Evolutionary conservation across 2,113 vertebrate species (phyloP).

Genomic region (Melanostigma gelatinosum): DNA sequence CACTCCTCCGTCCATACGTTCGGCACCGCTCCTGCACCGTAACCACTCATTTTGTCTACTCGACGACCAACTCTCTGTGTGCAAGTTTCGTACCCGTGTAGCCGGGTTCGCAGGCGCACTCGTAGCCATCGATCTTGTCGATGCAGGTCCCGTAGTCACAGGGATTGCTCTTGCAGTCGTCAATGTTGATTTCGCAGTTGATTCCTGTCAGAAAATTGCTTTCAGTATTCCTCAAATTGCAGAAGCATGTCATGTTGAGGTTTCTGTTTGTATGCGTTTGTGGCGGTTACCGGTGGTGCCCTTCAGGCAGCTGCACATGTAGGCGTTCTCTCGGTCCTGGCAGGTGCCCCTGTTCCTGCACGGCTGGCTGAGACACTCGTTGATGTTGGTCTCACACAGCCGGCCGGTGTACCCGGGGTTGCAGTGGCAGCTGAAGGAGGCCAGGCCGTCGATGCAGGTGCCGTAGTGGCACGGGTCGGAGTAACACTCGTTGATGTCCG

Average conservation of each 20-base stretch:
- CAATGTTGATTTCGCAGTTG: constrained; percentile 94
- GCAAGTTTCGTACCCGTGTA: constrained; percentile 87
- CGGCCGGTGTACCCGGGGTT: constrained; percentile 89
- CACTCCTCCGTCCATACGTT: constrained; percentile 19
- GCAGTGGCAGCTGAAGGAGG: constrained; percentile 91
- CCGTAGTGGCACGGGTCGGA: constrained; percentile 94
- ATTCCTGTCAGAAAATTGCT: constrained; percentile 78
- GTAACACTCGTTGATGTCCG: constrained; percentile 89
- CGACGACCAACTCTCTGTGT: neutral
- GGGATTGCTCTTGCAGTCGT: constrained; percentile 92
- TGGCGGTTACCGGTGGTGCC: constrained; percentile 88
- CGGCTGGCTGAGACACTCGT: constrained; percentile 94
- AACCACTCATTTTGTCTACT: constrained; percentile 42
- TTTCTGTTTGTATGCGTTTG: neutral
- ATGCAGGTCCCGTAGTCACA: constrained; percentile 93
- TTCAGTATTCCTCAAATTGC: neutral
- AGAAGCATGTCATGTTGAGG: neutral
- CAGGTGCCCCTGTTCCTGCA: constrained; percentile 94
- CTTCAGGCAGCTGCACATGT: constrained; percentile 90
- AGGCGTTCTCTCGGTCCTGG: constrained; percentile 89
- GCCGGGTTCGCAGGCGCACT: constrained; percentile 91
- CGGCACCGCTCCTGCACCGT: constrained; percentile 9
- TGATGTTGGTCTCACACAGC: constrained; percentile 93
- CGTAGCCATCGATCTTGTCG: constrained; percentile 94
- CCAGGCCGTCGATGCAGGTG: constrained; percentile 89